Evolutionary conservation across 2,113 vertebrate species (phyloP), one percentile per base, ranked within the genome.

Genomic region (Pipa parva): DNA sequence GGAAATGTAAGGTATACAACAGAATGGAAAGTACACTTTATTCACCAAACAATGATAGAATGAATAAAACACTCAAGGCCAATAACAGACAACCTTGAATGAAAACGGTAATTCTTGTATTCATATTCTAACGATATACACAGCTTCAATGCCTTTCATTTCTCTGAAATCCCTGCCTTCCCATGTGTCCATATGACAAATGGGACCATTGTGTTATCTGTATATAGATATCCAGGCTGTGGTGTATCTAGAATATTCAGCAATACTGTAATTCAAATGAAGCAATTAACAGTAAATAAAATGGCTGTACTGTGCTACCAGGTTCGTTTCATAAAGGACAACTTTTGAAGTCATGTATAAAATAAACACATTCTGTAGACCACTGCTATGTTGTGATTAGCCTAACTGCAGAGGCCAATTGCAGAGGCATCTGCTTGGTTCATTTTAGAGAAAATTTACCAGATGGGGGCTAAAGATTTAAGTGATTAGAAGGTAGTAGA

Each of bases 381-480:
- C 85, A 77, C 83, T 74, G 80, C 2, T 54, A 84, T 83, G 76
- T 81, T 80, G 84, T 82, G 88, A 89, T 90, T 90, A 90, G 88
- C 83, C 86, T 85, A 87, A 87, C 89, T 84, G 83, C 71, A 80
- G 84, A 91, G 90, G 87, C 90, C 92, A 92, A 91, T 92, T 88
- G 82, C 83, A 67, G 85, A 91, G 91, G 92, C 91, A 94, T 95
- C 93, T 94, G 93, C 90, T 91, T 82, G 3, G 83, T 90, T 91
- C 85, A 90, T 92, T 90, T 89, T 85, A 85, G 87, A 79, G 82
- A 89, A 84, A 87, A 90, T 86, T 85, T 89, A 93, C 85, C 94
- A 98, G 93, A 97, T 96, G 94, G 94, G 92, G 88, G 81, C 87
- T 93, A 87, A 86, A 90, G 92, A 93, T 97, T 95, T 93, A 94